These are phyloP conservation scores for Oryzaephilus surinamensis DNA, from an alignment of 1,140 invertebrate species.

Conservation along the genomic window DNA sequence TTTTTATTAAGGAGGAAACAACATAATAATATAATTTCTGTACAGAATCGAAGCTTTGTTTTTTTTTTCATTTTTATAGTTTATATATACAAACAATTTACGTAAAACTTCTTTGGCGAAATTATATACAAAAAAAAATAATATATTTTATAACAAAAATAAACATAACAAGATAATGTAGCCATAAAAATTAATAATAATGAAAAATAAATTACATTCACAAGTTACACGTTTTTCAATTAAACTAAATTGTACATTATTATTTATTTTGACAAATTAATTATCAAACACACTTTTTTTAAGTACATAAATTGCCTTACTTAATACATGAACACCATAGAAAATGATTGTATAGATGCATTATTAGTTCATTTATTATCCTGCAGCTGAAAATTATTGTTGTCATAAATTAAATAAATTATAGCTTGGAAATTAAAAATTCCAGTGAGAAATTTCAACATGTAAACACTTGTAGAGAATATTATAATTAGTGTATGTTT, in stretches of 20 bases:
- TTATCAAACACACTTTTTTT: conserved; percentile 21
- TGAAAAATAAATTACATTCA: conserved; percentile 9
- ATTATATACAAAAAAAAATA: conserved; percentile 33
- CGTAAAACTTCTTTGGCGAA: conserved; percentile 31
- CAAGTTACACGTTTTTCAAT: neutral
- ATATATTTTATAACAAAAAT: conserved; percentile 8
- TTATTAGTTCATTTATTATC: too few species aligned
- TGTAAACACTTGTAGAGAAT: too few species aligned
- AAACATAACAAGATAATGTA: conserved; percentile 9
- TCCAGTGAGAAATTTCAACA: too few species aligned
- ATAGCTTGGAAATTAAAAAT: too few species aligned
- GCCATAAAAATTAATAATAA: neutral
- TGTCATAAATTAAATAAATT: too few species aligned
- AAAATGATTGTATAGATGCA: conserved; percentile 12
- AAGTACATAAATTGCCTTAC: conserved; percentile 29
- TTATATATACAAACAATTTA: conserved; percentile 30
- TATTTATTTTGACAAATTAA: neutral
- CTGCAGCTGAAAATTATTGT: too few species aligned
- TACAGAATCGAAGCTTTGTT: too few species aligned
- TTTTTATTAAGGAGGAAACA: conserved; percentile 34
- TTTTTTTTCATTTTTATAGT: conserved; percentile 17
- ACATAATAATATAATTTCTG: conserved; percentile 39
- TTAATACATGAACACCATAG: conserved; percentile 10
- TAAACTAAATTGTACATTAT: neutral
- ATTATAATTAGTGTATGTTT: too few species aligned